Base-by-base conservation (phyloP, 2,797 vertebrate genomes). In the Eospalax fontanierii region DNA sequence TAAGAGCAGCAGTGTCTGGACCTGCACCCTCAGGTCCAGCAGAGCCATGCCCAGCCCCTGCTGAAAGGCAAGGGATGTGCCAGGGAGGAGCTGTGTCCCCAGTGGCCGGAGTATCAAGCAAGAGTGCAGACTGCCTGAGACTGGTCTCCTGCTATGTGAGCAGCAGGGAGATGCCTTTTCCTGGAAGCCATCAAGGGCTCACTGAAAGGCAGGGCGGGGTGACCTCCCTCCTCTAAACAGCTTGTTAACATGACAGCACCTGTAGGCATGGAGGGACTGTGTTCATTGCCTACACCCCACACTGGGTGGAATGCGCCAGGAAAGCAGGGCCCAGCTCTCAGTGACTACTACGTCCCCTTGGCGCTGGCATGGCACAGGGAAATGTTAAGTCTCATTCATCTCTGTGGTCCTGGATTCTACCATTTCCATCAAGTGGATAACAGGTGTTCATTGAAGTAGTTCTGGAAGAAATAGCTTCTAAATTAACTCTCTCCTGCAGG, bases 31-130 rank as follows among this genome's bases (percentile, higher is more conserved):
- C n/a, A n/a, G 50, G 7, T 33, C 50, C 24, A 8, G 46, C 35
- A 74, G 68, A 40, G 35, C 26, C 18, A 21, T 10, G n/a, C 5
- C n/a, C 33, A 30, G 21, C 59, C 16, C 59, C 4, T 66, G 40
- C 9, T 6, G 9, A 2, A 43, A 71, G 68, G 46, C 81, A 15
- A 35, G 38, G 22, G 28, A 1, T 4, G 1, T 2, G 35, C 24
- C 16, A 33, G 2, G 1, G 43, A 54, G 50, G 9, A 26, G 26
- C n/a, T 0, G 16, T 68, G 61, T 26, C 11, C 35, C 1, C 0
- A 9, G 16, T n/a, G 30, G 33, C 15, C 4, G 4, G 0, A 0
- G 78, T 24, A 5, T 65, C 35, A 1, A 46, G 71, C 0, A 2
- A 57, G 46, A 18, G 7, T 0, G 0, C 0, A 0, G 18, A 50